These are phyloP conservation scores for Chiloscyllium plagiosum DNA, from an alignment of 2,113 vertebrate species.

Conservation along the genomic window DNA sequence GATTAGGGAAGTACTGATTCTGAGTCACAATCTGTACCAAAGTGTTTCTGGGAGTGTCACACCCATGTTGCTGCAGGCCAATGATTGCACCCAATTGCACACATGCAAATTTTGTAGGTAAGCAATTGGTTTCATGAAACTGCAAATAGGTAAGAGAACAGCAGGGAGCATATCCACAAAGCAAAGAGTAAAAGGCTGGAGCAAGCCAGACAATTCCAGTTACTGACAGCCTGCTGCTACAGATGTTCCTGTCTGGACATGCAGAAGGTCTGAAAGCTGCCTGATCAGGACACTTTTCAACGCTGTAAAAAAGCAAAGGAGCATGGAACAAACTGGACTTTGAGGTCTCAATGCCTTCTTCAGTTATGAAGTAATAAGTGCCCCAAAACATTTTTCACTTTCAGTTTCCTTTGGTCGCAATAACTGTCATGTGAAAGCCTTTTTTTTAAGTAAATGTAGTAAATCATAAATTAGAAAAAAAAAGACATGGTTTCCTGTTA, in stretches of 20 bases:
- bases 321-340: neutral
- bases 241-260: neutral
- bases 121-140: neutral
- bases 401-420: neutral
- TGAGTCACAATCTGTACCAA: conserved; percentile 15
- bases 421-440: neutral
- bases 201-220: neutral
- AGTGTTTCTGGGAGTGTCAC: conserved; percentile 26
- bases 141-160: neutral
- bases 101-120: conserved; percentile 19
- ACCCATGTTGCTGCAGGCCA: neutral
- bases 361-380: neutral
- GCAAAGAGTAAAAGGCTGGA: neutral
- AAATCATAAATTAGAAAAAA: neutral
- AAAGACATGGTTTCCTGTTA: neutral
- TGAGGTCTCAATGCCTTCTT: neutral
- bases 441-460: neutral
- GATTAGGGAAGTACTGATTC: conserved; percentile 29
- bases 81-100: neutral
- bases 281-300: neutral
- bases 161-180: neutral
- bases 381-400: neutral
- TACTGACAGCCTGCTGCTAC: neutral
- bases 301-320: neutral
- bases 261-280: neutral